These are phyloP conservation scores for Nomada flava DNA, from an alignment of 2,888 invertebrate species.

Conservation along the genomic window DNA sequence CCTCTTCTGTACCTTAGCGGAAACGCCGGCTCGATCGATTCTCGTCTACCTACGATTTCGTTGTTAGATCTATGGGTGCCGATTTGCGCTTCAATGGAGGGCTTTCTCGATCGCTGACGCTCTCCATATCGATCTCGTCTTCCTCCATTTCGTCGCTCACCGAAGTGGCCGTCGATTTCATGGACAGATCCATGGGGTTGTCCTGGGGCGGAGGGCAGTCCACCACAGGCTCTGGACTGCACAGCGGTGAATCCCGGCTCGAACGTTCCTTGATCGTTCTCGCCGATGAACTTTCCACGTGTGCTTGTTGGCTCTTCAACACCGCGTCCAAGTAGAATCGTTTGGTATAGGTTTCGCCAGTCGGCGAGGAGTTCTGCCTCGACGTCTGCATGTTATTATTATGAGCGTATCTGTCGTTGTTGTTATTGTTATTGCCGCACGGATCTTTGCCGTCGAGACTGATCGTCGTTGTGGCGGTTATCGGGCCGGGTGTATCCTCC, in stretches of 20 bases:
- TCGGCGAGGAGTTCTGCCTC: constrained; percentile 48
- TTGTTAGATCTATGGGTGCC: constrained; percentile 77
- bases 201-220: constrained; percentile 86
- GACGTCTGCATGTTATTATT: constrained; percentile 52
- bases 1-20: not conserved
- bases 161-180: constrained; percentile 85
- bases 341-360: constrained; percentile 88
- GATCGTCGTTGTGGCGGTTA: constrained; percentile 36
- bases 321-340: constrained; percentile 91
- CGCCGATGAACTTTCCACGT: constrained; percentile 73
- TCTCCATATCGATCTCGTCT: constrained; percentile 82
- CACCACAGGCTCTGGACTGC: constrained; percentile 83
- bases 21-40: not conserved
- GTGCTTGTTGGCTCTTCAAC: constrained; percentile 89
- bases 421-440: constrained; percentile 55
- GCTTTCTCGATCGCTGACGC: constrained; percentile 84
- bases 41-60: constrained; percentile 64
- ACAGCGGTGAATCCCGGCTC: constrained; percentile 78
- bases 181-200: constrained; percentile 92
- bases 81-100: constrained; percentile 85
- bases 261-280: constrained; percentile 65
- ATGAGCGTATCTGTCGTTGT: constrained; percentile 67
- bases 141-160: constrained; percentile 83
- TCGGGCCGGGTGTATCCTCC: constrained; percentile 40
- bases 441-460: constrained; percentile 54